Conservation (phyloP, 2,888 invertebrate species). For the Acrocyrtus sp. region DNA sequence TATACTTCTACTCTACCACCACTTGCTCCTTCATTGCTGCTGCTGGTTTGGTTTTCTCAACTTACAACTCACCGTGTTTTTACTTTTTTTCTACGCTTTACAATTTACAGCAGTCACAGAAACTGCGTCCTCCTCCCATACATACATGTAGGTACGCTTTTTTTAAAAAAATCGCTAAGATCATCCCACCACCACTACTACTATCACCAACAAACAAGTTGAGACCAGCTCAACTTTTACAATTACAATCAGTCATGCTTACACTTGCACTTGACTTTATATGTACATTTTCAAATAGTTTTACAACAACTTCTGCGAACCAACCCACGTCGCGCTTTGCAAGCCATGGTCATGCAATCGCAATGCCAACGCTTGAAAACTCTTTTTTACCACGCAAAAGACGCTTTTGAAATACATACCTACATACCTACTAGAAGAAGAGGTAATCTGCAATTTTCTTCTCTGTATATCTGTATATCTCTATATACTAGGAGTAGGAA, state of each 20-base stretch:
- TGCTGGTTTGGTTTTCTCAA: no score
- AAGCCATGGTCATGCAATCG: neutral
- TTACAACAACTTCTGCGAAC: neutral
- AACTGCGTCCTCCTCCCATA: neutral
- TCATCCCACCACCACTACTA: neutral
- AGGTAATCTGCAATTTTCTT: neutral
- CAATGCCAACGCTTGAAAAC: neutral
- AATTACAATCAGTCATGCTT: slow-evolving; percentile 13
- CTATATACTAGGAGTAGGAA: no score
- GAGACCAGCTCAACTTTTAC: slow-evolving; percentile 8
- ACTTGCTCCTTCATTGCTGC: neutral
- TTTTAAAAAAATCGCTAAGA: neutral
- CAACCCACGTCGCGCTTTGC: neutral
- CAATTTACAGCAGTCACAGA: neutral
- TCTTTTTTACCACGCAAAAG: neutral
- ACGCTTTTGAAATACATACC: neutral
- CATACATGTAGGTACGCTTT: neutral
- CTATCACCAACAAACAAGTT: neutral
- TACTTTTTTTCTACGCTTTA: neutral
- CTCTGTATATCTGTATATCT: neutral
- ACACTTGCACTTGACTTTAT: slow-evolving; percentile 27
- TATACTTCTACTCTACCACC: neutral
- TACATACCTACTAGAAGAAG: neutral
- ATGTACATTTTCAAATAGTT: neutral
- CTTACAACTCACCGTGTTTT: no score